Evolutionary conservation across 2,797 vertebrate species (phyloP).

Genomic region (Megalops cyprinoides): DNA sequence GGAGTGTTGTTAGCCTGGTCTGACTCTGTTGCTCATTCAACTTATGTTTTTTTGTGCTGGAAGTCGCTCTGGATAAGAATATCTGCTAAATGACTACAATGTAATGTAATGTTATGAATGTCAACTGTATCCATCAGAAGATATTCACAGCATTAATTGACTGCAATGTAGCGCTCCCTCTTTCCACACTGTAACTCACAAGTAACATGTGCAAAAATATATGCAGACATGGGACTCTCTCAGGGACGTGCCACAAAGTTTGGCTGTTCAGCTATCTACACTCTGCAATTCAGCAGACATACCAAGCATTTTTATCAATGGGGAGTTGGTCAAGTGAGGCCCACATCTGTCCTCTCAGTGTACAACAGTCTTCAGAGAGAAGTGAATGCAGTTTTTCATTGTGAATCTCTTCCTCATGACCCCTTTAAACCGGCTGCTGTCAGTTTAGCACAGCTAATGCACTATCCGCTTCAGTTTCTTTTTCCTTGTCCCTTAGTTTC

Average conservation of each 20-base stretch:
- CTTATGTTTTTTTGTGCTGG: too few species aligned
- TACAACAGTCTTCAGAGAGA: slow-evolving; percentile 7
- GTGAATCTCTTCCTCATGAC: slow-evolving; percentile 15
- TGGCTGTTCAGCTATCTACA: slow-evolving; percentile 18
- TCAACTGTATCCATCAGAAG: neutral
- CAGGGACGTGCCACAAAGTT: slow-evolving; percentile 19
- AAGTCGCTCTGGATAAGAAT: too few species aligned
- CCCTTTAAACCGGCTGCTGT: neutral
- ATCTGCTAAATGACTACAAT: too few species aligned
- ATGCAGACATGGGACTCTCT: neutral
- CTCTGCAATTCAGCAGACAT: slow-evolving; percentile 15
- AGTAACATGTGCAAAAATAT: neutral
- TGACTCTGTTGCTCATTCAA: too few species aligned
- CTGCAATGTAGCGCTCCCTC: neutral
- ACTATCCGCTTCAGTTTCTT: neutral
- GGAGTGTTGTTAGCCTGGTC: too few species aligned
- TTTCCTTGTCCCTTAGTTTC: neutral
- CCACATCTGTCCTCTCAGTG: slow-evolving; percentile 25
- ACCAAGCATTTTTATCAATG: slow-evolving; percentile 32
- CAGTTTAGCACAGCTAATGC: neutral
- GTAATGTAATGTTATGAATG: too few species aligned
- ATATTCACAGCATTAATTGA: neutral
- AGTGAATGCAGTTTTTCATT: slow-evolving; percentile 1
- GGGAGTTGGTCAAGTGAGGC: slow-evolving; percentile 21
- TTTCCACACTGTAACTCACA: neutral